These are phyloP conservation scores for Triplophysa yarkandensis DNA, from an alignment of 2,797 vertebrate genomes.

Conservation along the genomic window DNA sequence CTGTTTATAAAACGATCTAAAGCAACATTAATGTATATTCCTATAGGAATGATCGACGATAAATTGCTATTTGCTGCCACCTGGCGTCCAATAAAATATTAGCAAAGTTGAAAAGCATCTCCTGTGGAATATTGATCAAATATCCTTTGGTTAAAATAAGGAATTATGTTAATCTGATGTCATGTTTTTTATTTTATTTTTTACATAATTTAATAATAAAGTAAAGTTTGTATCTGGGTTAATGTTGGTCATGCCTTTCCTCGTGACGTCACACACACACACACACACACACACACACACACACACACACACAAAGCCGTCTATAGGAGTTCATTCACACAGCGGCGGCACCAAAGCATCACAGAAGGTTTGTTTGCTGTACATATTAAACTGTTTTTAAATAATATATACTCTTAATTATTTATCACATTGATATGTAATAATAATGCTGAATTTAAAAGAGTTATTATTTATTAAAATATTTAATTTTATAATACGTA, in stretches of 20 bases:
- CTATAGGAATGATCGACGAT: not conserved
- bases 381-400: not conserved
- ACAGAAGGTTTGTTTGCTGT: not conserved
- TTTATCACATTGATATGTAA: not conserved
- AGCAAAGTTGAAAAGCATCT: not conserved
- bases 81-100: not conserved
- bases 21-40: not conserved
- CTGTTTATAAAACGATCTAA: too few species aligned
- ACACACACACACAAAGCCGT: constrained; percentile 37
- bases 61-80: constrained; percentile 18
- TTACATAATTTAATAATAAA: not conserved
- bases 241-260: not conserved
- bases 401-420: not conserved
- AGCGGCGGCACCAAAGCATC: not conserved
- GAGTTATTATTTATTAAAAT: not conserved
- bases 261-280: constrained; percentile 51
- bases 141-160: not conserved
- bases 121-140: not conserved
- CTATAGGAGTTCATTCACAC: constrained; percentile 23
- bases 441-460: not conserved
- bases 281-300: too few species aligned
- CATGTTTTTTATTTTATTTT: not conserved
- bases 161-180: too few species aligned
- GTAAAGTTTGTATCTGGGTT: not conserved
- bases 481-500: not conserved